These are phyloP conservation scores for Rallus limicola DNA, from an alignment of 2,113 vertebrate genomes.

Conservation along the genomic window DNA sequence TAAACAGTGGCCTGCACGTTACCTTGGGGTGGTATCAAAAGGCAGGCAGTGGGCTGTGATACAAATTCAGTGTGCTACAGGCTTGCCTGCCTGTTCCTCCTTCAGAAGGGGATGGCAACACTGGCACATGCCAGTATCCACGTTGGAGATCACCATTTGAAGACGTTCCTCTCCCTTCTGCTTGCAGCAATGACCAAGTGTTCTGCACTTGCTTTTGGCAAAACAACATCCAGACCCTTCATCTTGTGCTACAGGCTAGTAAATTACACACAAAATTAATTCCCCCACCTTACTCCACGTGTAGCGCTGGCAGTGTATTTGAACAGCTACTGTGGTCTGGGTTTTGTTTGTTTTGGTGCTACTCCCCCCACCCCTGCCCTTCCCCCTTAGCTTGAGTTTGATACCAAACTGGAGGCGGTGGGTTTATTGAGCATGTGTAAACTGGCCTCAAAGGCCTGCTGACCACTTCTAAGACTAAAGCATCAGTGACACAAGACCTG, in stretches of 20 bases:
- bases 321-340: not conserved
- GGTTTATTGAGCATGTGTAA: not conserved
- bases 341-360: not conserved
- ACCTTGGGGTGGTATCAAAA: not conserved
- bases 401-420: not conserved
- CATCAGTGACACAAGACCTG: not conserved
- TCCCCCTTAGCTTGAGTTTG: not conserved
- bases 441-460: not conserved
- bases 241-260: not conserved
- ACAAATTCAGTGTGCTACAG: not conserved
- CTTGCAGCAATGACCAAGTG: not conserved
- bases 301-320: not conserved
- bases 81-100: not conserved
- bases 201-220: not conserved
- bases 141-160: not conserved
- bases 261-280: not conserved
- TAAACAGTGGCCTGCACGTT: not conserved
- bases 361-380: not conserved
- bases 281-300: fast-evolving
- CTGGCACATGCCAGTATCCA: not conserved
- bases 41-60: not conserved
- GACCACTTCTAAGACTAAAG: not conserved
- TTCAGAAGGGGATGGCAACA: too few relatives aligned
- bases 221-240: not conserved
- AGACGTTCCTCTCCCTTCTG: not conserved